Evolutionary conservation across 2,888 invertebrate genomes (phyloP), one percentile per base, ranked within the genome.

Genomic region (Xestia c-nigrum): DNA sequence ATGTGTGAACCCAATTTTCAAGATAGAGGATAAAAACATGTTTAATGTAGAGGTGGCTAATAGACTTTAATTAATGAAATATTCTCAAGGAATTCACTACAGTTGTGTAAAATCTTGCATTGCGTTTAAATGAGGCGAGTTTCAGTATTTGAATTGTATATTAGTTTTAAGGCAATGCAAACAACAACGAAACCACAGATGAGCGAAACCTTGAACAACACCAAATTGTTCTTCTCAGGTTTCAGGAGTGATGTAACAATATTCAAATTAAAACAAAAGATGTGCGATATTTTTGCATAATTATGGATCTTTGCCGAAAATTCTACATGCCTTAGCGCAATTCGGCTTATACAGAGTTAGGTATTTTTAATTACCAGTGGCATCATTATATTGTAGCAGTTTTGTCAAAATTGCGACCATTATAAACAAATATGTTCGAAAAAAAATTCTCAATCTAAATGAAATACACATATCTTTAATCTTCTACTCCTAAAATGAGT

Each of bases 201-300:
- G n/a, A n/a, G n/a, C n/a, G n/a, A n/a, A 66, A 59, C 47, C 57
- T 59, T 78, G 78, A 76, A 14, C 9, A 19, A 78, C 16, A 47
- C 40, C 12, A 14, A 24, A 16, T 47, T 21, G 63, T 47, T 40
- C 7, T 76, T 76, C 63, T 55, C 52, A 21, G 16, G 19, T 40
- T 75, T 64, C 24, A 77, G n/a, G 14, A 31, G 19, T 59, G 6
- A 74, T 9, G n/a, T 61, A 43, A 31, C 50, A 21, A n/a, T 73
- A 47, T 55, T 43, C 12, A 52, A 72, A n/a, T 31, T 46, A 31
- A 16, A 46, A 73, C 55, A 72, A 73, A 43, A 72, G 6, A 43
- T n/a, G 0, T 31, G 5, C 31, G 31, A 63, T 9, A 16, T 43
- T 50, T 61, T 61, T 31, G 21, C 19, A 43, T 52, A 3, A 31